A percentile compares a stretch with the other conserved stretches of the same genome.
These are phyloP conservation scores for Tragelaphus buxtoni DNA, from an alignment of 2,113 vertebrate species.

Conservation along the genomic window DNA sequence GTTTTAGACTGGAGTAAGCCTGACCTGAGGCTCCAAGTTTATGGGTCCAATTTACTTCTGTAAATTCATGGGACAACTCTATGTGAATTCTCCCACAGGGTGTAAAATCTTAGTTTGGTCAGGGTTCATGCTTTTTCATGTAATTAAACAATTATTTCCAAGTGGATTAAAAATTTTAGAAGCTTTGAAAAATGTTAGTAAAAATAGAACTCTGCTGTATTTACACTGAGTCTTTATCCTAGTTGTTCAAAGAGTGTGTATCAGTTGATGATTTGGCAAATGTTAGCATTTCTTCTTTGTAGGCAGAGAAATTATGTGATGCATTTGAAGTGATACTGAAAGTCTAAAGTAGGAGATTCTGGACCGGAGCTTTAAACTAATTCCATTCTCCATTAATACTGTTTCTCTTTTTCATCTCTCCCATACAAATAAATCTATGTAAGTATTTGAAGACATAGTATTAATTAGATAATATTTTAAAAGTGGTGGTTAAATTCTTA, in stretches of 20 bases:
- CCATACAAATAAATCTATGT: not conserved
- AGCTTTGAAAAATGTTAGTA: constrained; percentile 47
- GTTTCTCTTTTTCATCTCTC: not conserved
- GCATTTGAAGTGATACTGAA: not conserved
- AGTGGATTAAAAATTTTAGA: constrained; percentile 56
- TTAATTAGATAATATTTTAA: constrained; percentile 3
- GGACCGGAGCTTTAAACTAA: not conserved
- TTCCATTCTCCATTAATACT: not conserved
- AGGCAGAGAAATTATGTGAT: not conserved
- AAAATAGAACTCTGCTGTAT: constrained; percentile 12
- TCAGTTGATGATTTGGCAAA: constrained; percentile 14
- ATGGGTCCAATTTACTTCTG: constrained; percentile 22
- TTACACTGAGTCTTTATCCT: constrained; percentile 1
- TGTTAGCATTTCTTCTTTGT: constrained; percentile 40
- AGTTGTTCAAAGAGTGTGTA: not conserved
- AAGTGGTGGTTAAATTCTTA: not conserved
- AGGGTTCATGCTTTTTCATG: constrained; percentile 49
- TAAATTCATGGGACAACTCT: constrained; percentile 28
- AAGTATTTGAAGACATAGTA: not conserved
- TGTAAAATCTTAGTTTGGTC: constrained; percentile 46
- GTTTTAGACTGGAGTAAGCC: constrained; percentile 25
- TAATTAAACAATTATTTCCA: constrained; percentile 69
- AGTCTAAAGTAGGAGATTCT: not conserved
- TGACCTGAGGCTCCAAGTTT: constrained; percentile 51
- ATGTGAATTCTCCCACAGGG: constrained; percentile 10